Conservation (phyloP, 2,113 vertebrate genomes). For the Panthera leo region DNA sequence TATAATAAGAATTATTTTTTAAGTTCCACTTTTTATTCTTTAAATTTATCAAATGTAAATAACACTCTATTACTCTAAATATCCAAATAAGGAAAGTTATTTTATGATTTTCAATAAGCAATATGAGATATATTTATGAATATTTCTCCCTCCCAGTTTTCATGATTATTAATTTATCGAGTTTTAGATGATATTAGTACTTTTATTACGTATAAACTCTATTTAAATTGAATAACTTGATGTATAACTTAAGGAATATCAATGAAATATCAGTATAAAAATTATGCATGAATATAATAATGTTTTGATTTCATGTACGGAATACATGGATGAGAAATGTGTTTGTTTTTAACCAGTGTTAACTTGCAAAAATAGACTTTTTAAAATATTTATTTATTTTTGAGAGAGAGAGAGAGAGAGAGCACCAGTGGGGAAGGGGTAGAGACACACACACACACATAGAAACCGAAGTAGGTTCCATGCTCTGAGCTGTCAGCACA, state of each 20-base stretch:
- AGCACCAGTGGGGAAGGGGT: no score
- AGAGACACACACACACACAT: no score
- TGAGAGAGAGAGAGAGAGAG: no score
- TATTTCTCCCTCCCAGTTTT: not conserved
- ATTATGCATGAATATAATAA: not conserved
- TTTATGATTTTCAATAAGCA: not conserved
- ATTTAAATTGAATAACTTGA: not conserved
- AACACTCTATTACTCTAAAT: not conserved
- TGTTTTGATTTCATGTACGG: not conserved
- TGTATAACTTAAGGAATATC: not conserved
- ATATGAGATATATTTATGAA: not conserved
- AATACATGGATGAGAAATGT: not conserved
- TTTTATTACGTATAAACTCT: not conserved
- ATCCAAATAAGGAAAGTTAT: not conserved
- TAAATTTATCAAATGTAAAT: not conserved
- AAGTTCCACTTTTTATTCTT: not conserved
- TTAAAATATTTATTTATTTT: no score
- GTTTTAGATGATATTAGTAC: not conserved
- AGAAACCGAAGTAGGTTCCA: no score
- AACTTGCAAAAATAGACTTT: not conserved
- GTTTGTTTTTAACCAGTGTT: not conserved
- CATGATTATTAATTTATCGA: not conserved
- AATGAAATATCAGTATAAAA: not conserved
- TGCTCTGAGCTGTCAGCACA: no score
- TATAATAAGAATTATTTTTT: not conserved